Conservation (phyloP, 2,888 invertebrate genomes). For the Oligia latruncula region DNA sequence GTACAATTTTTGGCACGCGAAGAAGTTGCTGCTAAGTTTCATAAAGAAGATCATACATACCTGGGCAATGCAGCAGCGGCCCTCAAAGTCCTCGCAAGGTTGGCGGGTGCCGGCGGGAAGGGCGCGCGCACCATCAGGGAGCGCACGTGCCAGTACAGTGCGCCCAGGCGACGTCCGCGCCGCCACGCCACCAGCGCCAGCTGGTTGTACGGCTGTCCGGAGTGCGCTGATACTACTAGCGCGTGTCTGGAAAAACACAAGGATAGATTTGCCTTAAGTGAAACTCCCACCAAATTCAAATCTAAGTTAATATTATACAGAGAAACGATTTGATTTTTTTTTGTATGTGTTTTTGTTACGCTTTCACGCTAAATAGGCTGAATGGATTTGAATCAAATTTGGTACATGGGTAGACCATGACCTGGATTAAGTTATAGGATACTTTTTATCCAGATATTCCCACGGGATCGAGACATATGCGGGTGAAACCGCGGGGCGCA, state of each 20-base stretch:
- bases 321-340: not conserved
- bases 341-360: too few species aligned
- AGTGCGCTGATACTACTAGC: slow-evolving; percentile 92
- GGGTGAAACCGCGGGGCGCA: too few species aligned
- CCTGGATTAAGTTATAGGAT: too few species aligned
- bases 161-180: slow-evolving; percentile 94
- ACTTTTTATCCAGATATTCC: too few species aligned
- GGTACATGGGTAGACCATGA: too few species aligned
- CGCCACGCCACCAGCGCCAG: slow-evolving; percentile 95
- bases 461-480: too few species aligned
- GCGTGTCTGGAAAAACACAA: slow-evolving; percentile 90
- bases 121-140: slow-evolving; percentile 95
- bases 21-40: not conserved
- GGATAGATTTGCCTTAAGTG: not conserved
- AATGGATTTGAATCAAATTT: too few species aligned
- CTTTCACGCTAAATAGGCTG: too few species aligned
- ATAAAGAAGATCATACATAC: slow-evolving; percentile 37
- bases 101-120: slow-evolving; percentile 95
- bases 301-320: not conserved
- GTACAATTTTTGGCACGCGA: too few species aligned
- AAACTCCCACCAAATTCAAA: not conserved
- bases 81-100: slow-evolving; percentile 93
- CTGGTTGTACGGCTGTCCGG: slow-evolving; percentile 97
- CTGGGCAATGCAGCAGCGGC: slow-evolving; percentile 82
- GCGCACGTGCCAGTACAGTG: slow-evolving; percentile 96